Percentiles rank a stretch among this genome's conserved stretches.
Evolutionary conservation across 2,888 invertebrate genomes (phyloP).

Genomic region (Tetramorium bicarinatum): DNA sequence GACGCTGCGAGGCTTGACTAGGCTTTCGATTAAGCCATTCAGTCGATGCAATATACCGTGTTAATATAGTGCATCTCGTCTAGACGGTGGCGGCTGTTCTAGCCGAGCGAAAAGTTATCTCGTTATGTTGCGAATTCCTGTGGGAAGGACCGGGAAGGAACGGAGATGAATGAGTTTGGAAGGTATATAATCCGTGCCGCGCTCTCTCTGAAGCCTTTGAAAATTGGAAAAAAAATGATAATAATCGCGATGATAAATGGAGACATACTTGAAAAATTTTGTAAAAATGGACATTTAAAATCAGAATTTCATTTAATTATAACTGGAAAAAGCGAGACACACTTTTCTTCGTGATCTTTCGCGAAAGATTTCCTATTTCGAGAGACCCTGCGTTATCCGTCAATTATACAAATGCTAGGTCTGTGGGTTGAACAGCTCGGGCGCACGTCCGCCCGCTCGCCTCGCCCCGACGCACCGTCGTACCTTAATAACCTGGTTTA

Average conservation of each 20-base stretch:
- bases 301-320: background rate
- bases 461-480: background rate
- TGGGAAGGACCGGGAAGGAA: slow-evolving; percentile 21
- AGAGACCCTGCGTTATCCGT: background rate
- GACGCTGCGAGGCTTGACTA: slow-evolving; percentile 33
- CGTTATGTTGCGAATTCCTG: slow-evolving; percentile 70
- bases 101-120: slow-evolving; percentile 73
- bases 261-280: background rate
- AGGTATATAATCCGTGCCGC: background rate
- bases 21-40: slow-evolving; percentile 75
- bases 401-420: background rate
- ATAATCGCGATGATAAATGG: background rate
- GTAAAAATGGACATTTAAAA: background rate
- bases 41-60: slow-evolving; percentile 74
- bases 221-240: background rate
- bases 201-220: background rate
- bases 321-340: background rate
- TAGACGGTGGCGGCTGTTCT: slow-evolving; percentile 72
- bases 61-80: slow-evolving; percentile 75
- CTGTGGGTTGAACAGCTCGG: background rate
- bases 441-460: background rate
- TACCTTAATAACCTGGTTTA: slow-evolving; percentile 70
- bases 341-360: background rate
- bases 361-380: background rate
- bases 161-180: slow-evolving; percentile 10